Conservation (phyloP, 2,113 vertebrate species). For the Chaetorhynchus papuensis region DNA sequence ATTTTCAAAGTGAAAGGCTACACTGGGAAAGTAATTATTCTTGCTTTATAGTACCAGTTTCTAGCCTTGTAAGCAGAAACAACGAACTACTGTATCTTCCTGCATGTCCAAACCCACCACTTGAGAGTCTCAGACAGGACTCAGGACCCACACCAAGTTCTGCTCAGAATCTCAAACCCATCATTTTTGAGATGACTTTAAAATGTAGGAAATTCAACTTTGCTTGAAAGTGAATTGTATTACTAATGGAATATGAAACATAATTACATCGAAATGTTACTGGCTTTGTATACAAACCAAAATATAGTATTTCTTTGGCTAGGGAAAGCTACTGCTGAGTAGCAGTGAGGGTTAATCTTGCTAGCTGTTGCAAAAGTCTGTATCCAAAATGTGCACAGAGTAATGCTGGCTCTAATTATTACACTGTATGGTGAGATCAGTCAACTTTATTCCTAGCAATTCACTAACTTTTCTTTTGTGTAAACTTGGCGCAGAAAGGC, state of each 20-base stretch:
- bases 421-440: constrained; percentile 54
- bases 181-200: neutral
- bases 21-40: neutral
- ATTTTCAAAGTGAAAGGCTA: neutral
- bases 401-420: constrained; percentile 60
- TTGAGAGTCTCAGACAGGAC: neutral
- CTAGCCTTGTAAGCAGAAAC: neutral
- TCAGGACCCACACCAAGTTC: neutral
- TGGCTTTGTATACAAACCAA: neutral
- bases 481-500: constrained; percentile 63
- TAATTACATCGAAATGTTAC: neutral
- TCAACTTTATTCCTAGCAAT: constrained; percentile 63
- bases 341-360: constrained; percentile 43
- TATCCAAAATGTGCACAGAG: constrained; percentile 25
- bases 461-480: constrained; percentile 65
- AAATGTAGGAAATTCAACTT: neutral
- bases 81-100: neutral
- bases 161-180: neutral
- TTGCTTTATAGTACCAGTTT: neutral
- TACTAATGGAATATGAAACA: neutral
- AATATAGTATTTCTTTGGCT: neutral
- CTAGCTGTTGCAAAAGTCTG: constrained; percentile 29
- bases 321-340: neutral
- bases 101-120: neutral
- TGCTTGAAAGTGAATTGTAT: neutral